Conservation (phyloP, 92 coral and sea anemone genomes). For the Umimayanthus chanpuru region DNA sequence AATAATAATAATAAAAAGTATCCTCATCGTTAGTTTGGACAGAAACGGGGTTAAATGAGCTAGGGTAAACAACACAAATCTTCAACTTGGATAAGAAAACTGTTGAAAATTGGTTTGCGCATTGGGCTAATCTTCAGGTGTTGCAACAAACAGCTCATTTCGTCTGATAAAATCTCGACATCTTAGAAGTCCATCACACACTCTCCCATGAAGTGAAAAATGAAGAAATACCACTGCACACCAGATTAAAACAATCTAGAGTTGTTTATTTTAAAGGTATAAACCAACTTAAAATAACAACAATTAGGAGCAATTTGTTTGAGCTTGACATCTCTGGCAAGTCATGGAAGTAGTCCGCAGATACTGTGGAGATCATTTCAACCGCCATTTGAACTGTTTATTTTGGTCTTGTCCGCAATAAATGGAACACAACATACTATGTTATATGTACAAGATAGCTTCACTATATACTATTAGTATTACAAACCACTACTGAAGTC, state of each 20-base stretch:
- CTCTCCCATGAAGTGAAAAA: slow-evolving; percentile 12
- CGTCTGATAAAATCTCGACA: slow-evolving; percentile 29
- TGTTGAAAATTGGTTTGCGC: slow-evolving; percentile 20
- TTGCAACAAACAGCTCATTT: slow-evolving; percentile 11
- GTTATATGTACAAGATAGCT: neutral
- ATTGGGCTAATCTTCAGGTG: neutral
- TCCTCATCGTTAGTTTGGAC: neutral
- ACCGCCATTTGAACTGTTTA: neutral
- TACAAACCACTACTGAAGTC: neutral
- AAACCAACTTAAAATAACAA: slow-evolving; percentile 15
- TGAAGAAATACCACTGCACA: slow-evolving; percentile 5
- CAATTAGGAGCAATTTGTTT: slow-evolving; percentile 36
- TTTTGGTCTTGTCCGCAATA: neutral
- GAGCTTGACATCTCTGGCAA: neutral
- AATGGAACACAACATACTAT: neutral
- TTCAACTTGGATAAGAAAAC: slow-evolving; percentile 6
- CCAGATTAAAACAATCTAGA: slow-evolving; percentile 27
- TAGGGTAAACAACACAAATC: neutral
- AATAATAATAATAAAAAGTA: neutral
- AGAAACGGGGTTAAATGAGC: slow-evolving; percentile 3
- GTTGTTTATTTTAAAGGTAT: slow-evolving; percentile 30
- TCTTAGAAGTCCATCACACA: neutral
- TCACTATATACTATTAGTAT: too few species aligned
- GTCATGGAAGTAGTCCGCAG: neutral
- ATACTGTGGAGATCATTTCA: neutral